These are phyloP conservation scores for Cactoblastis cactorum DNA, from an alignment of 2,888 invertebrate species.

Conservation along the genomic window DNA sequence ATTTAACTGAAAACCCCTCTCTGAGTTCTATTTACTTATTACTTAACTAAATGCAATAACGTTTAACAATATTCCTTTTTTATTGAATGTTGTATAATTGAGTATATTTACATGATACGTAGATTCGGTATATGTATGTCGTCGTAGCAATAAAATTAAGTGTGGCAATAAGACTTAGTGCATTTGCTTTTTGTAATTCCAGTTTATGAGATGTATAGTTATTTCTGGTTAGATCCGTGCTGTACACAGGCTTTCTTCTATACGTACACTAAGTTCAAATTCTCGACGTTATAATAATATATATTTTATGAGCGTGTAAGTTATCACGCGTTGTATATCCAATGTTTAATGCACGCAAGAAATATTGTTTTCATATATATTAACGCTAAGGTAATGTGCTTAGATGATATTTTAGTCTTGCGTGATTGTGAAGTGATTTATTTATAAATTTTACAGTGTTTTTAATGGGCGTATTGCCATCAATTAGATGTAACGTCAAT, in stretches of 20 bases:
- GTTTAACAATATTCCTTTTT: conserved; percentile 65
- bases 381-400: conserved; percentile 13
- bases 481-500: conserved; percentile 11
- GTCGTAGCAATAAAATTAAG: conserved; percentile 76
- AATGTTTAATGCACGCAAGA: conserved; percentile 19
- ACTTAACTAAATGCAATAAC: conserved; percentile 68
- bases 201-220: conserved; percentile 48
- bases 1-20: conserved; percentile 45
- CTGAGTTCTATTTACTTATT: conserved; percentile 53
- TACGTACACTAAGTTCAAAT: conserved; percentile 69
- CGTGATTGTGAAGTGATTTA: background rate
- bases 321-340: conserved; percentile 27
- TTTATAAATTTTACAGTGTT: conserved; percentile 5
- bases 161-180: conserved; percentile 75
- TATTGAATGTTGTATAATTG: conserved; percentile 71
- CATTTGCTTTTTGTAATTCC: conserved; percentile 65
- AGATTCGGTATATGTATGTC: conserved; percentile 55
- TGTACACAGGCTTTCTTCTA: conserved; percentile 68
- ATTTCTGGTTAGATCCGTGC: conserved; percentile 47
- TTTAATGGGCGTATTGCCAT: conserved; percentile 7
- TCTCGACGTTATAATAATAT: conserved; percentile 64
- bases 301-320: conserved; percentile 66
- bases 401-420: conserved; percentile 12
- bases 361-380: conserved; percentile 44
- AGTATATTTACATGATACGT: conserved; percentile 70